A percentile compares a stretch with the other conserved stretches of the same genome.
Conservation (phyloP, 1,140 invertebrate species). For the Cepaea nemoralis region DNA sequence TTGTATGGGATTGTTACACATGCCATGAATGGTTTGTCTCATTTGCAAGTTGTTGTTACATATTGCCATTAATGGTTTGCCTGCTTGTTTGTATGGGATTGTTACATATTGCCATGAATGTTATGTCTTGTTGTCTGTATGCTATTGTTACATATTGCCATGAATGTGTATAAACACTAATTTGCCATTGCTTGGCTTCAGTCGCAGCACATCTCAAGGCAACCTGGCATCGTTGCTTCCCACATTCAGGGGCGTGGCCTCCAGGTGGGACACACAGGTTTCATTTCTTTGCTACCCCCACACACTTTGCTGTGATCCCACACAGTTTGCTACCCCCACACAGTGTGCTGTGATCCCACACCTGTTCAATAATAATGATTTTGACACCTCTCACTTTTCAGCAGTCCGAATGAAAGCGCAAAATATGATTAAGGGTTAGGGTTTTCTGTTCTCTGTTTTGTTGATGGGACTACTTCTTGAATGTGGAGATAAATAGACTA, state of each 20-base stretch:
- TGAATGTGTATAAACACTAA: neutral
- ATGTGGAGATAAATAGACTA: too few species aligned
- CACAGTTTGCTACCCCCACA: too few species aligned
- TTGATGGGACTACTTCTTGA: too few species aligned
- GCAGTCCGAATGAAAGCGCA: too few species aligned
- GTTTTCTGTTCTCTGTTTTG: too few species aligned
- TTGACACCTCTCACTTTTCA: too few species aligned
- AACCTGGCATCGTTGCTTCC: neutral
- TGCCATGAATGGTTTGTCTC: neutral
- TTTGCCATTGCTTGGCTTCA: neutral
- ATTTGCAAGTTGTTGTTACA: neutral
- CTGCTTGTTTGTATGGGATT: neutral
- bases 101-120: neutral
- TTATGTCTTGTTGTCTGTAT: neutral
- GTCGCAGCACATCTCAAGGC: conserved; percentile 3
- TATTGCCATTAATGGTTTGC: too few species aligned
- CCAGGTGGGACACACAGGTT: neutral
- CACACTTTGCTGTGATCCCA: too few species aligned
- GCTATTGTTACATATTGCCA: neutral
- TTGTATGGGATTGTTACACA: too few species aligned
- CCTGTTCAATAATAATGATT: too few species aligned
- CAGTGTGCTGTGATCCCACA: too few species aligned
- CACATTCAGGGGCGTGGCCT: neutral
- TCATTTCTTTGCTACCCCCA: neutral
- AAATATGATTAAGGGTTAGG: too few species aligned